These are phyloP conservation scores for Rattus norvegicus DNA, from an alignment of 2,113 vertebrate genomes.

Conservation along the genomic window GRCr8 NC_086024.1:41729001-41729500, in stretches of 20 bases:
- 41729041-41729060: not conserved
- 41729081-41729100: not conserved
- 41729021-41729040: not conserved
- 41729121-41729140: not conserved
- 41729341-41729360: constrained; percentile 98
- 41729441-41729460: not conserved
- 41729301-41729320: constrained; percentile 96
- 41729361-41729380: constrained; percentile 97
- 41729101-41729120: not conserved
- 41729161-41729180: not conserved
- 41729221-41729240: constrained; percentile 18
- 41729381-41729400: constrained; percentile 97
- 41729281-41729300: not conserved
- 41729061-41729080: not conserved
- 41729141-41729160: not conserved
- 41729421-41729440: not conserved
- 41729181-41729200: not conserved
- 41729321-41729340: constrained; percentile 97
- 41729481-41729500: not conserved
- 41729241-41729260: not conserved
- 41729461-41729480: not conserved
- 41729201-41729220: not conserved
- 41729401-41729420: constrained; percentile 75
- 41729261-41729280: not conserved
- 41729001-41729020: not conserved